Base-by-base conservation (phyloP, 2,888 invertebrate species). In the Himalopsyche japonica region DNA sequence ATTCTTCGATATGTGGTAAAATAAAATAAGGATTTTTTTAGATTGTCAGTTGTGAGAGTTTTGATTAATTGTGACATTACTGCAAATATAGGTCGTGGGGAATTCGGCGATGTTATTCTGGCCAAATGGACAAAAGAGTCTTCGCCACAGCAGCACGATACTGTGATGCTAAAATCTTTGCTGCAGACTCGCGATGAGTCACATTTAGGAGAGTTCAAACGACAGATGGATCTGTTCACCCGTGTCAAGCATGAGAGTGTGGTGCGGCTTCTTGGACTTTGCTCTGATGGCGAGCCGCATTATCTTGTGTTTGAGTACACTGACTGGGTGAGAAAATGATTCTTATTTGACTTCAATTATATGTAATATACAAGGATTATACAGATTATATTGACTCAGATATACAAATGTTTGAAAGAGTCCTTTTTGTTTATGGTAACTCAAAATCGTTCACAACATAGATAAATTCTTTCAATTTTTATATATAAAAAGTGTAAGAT, bases 241-340 rank as follows among this genome's bases (percentile, higher is more conserved):
- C 95, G 96, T 85, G 92, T 97, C n/a, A 94, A 95, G 7, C 97
- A 98, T 90, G 95, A 96, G 87, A 95, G 97, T 88, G 93, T 98
- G 0, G 95, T 94, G 0, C 95, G 95, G 57, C 90, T 98, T 76
- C 92, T 96, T 81, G 98, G 97, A 0, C 91, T 98, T 10, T 98
- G 97, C 89, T 94, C 95, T 77, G 97, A 97, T 81, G 93, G 93
- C 4, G 97, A 98, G 87, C 98, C 98, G 0, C 97, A 97, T 89
- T 97, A 95, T 88, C 94, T 98, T 94, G 94, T 98, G 30, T 90
- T 97, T 18, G 98, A 98, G 89, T 96, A 97, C 89, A 97, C 97
- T 3, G 98, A 98, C 89, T 98, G 98, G 98, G 97, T 97, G 90
- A 91, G 92, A 88, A 57, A 20, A 20, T 0, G 10, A 57, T 57